Evolutionary conservation across 2,113 vertebrate genomes (phyloP).

Genomic region (Panthera leo): DNA sequence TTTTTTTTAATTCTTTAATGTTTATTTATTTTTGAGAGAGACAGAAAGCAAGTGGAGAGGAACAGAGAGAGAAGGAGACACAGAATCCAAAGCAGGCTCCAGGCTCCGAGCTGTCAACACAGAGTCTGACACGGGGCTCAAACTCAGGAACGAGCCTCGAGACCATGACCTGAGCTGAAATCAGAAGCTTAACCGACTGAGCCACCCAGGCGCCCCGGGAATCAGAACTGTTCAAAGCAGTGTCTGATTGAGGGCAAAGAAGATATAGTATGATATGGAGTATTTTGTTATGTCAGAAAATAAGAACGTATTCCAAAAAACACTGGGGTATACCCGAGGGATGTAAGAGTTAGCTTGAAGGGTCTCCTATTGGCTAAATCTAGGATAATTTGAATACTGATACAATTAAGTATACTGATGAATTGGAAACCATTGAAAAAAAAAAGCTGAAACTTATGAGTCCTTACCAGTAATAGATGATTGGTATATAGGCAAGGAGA

Average conservation of each 20-base stretch:
- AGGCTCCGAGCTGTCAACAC: no score
- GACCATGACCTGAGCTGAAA: no score
- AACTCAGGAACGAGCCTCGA: no score
- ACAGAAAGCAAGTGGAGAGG: no score
- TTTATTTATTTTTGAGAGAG: no score
- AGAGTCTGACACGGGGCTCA: no score
- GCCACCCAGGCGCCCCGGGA: background rate
- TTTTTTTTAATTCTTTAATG: background rate
- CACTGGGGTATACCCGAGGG: background rate
- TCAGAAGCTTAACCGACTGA: no score
- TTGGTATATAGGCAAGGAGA: background rate
- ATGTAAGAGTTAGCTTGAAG: background rate
- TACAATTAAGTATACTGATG: background rate
- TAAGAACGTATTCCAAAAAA: background rate
- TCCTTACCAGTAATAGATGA: background rate
- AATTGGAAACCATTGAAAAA: background rate
- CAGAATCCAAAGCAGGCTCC: no score
- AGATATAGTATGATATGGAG: background rate
- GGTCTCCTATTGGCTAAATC: background rate
- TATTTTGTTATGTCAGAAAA: background rate
- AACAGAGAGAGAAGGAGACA: no score
- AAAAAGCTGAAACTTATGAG: background rate
- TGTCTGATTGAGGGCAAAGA: background rate
- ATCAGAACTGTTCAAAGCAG: conserved; percentile 1
- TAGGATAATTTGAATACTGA: background rate